Conservation (phyloP, 23 tunicate species). For the Oikopleura albicans region DNA sequence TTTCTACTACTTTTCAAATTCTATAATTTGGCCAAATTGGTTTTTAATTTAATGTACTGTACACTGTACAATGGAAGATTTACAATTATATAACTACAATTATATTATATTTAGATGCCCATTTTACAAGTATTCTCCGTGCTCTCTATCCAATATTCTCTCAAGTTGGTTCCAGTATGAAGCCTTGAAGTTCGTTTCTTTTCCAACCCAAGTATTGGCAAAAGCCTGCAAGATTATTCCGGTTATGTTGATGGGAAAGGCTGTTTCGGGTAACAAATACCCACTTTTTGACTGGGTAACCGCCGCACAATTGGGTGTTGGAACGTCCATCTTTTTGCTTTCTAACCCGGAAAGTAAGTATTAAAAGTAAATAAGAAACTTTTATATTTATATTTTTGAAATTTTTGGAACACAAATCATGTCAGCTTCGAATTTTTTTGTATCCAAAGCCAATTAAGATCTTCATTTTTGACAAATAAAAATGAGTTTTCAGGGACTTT, state of each 20-base stretch:
- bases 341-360: conserved; percentile 5
- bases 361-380: no score
- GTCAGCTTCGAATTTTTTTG: no score
- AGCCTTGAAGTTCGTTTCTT: conserved; percentile 78
- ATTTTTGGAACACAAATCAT: no score
- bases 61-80: no score
- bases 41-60: no score
- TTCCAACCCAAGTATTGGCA: conserved; percentile 96
- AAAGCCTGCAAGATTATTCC: conserved; percentile 99
- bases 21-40: no score
- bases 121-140: conserved; percentile 63
- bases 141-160: conserved; percentile 89
- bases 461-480: no score
- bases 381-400: no score
- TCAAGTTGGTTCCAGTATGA: conserved; percentile 98
- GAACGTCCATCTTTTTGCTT: conserved; percentile 59
- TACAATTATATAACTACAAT: no score
- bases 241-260: conserved; percentile 98
- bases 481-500: no score
- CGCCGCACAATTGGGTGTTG: conserved; percentile 74
- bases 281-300: conserved; percentile 82
- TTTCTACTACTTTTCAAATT: no score
- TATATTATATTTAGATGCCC: conserved; percentile 58
- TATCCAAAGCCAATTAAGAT: no score
- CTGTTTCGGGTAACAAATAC: conserved; percentile 74